Base-by-base conservation (phyloP, 92 coral and sea anemone genomes). In the Chrysogorgia sp. region DNA sequence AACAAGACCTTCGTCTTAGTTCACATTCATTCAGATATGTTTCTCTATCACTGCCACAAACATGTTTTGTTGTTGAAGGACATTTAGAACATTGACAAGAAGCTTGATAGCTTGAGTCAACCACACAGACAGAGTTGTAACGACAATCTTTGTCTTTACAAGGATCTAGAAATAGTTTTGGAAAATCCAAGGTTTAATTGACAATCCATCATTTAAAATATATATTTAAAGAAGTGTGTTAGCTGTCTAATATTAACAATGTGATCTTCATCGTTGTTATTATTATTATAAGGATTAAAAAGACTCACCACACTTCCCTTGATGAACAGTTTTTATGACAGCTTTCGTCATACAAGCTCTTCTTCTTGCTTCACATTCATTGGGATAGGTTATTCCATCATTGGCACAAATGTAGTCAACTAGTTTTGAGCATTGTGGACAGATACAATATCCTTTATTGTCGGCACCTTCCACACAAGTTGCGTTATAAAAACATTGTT, bases 221-320 rank as follows among this genome's bases (percentile, higher is more conserved):
- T 56, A 28, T 22, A 7, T 7, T 56, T 37, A 76, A 79, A n/a
- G n/a, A n/a, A n/a, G n/a, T n/a, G n/a, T n/a, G n/a, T n/a, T n/a
- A n/a, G n/a, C 24, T 28, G 62, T 22, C 1, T 28, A 56, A 2
- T 56, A 56, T 19, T 19, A 56, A 22, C 0, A 22, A 56, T 56
- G 62, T 22, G 62, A 56, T 10, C 12, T 56, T 7, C 7, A 2
- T 56, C 8, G 62, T 10, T 22, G 29, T 8, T 7, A 22, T 3
- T 0, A 1, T 56, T 6, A 2, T 21, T 52, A 19, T 19, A 52
- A 19, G 19, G 5, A 26, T 3, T 19, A 21, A 15, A 19, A 19
- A 3, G 22, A 32, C 96, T 87, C 72, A 94, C 98, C 98, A 63
- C 98, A 94, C 47, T 88, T 89, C 15, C 98, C 97, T 65, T 85